Evolutionary conservation across 2,113 vertebrate species (phyloP), one percentile per base, ranked within the genome.

Genomic region (Serilophus lunatus): DNA sequence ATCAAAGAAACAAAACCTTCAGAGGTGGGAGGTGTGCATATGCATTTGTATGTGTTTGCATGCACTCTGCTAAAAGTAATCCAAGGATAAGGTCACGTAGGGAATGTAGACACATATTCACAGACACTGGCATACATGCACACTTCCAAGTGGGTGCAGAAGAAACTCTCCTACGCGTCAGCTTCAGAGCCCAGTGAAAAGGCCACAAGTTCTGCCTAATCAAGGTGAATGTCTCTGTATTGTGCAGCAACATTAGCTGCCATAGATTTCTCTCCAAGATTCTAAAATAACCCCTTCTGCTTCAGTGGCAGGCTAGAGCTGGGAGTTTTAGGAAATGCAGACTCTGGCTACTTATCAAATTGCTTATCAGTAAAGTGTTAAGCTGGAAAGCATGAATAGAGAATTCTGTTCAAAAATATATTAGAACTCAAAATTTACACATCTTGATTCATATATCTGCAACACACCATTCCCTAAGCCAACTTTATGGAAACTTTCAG

Each of bases 21-120:
- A 33, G 31, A 4, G 4, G 9, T 19, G 14, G 33, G 10, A 16
- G 5, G 2, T 8, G 18, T 2, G 1, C 4, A 2, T n/a, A 13
- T n/a, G 17, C 44, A 18, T 40, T 11, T 78, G 28, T 63, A 13
- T 50, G 12, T n/a, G 29, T 29, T 16, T 24, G 38, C 36, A 16
- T 1, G 1, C 6, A 47, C 13, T 40, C 47, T 57, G 35, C 8
- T 42, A 17, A 59, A 74, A 69, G 49, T 12, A 65, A 42, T 65
- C 33, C 40, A 50, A 56, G 50, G 7, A 22, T 42, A 71, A 79
- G 9, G 49, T 56, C 40, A 38, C 10, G 7, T 0, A 29, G 33
- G 17, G 33, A 70, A 59, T 9, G 20, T 24, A 38, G 22, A 38
- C 29, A 12, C 31, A 16, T 36, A 60, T 72, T 59, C 78, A 31